These are phyloP conservation scores for Ctenodactylus gundi DNA, from an alignment of 2,113 vertebrate species.

Conservation along the genomic window DNA sequence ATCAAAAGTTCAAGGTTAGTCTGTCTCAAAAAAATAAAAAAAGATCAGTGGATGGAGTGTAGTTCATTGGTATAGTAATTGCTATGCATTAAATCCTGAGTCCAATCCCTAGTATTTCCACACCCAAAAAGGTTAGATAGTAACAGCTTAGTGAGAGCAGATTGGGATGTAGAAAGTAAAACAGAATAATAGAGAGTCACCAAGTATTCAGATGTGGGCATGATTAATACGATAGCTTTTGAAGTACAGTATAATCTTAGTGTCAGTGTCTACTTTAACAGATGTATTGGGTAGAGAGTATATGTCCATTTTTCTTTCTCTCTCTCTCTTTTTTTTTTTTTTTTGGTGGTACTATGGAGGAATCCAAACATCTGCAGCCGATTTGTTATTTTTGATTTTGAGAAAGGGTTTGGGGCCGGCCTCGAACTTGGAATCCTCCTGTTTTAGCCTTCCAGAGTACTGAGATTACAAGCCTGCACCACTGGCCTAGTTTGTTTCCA, in stretches of 20 bases:
- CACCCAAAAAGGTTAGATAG: not conserved
- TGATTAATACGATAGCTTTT: slow-evolving; percentile 18
- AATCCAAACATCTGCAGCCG: too few relatives aligned
- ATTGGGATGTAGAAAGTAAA: not conserved
- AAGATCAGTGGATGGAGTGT: not conserved
- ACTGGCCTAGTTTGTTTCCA: too few relatives aligned
- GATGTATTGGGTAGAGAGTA: not conserved
- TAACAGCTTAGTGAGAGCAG: slow-evolving; percentile 40
- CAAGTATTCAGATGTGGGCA: not conserved
- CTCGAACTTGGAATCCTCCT: too few relatives aligned
- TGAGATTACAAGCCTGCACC: too few relatives aligned
- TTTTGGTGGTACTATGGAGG: too few relatives aligned
- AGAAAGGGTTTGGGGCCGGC: too few relatives aligned
- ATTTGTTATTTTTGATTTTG: too few relatives aligned
- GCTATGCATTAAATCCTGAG: not conserved
- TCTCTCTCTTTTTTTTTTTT: too few relatives aligned
- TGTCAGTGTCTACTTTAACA: slow-evolving; percentile 32
- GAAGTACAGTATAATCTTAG: not conserved
- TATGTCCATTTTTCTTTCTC: not conserved
- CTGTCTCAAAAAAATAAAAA: not conserved
- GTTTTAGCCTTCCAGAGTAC: too few relatives aligned
- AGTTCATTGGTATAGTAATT: not conserved
- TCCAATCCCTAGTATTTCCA: not conserved
- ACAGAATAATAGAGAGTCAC: too few relatives aligned
- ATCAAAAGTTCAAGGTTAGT: not conserved